Conservation (phyloP, 1,140 invertebrate genomes). For the Pseudomyrmex pallidus region DNA sequence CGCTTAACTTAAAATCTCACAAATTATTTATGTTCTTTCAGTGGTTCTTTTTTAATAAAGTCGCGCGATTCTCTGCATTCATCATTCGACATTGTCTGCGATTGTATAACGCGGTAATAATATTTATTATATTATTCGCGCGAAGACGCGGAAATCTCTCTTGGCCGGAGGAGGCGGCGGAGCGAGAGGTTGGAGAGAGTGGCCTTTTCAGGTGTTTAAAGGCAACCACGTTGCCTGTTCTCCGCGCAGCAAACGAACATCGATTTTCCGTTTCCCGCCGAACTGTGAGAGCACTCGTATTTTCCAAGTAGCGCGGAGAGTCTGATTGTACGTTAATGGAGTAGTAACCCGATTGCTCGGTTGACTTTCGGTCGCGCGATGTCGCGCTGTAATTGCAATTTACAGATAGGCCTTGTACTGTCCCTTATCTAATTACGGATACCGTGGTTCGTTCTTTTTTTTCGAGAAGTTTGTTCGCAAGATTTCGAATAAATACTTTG, state of each 20-base stretch:
- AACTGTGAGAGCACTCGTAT: conserved; percentile 44
- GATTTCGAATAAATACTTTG: not conserved
- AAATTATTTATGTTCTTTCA: too few species aligned
- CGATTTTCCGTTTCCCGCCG: conserved; percentile 33
- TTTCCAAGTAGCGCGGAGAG: conserved; percentile 45
- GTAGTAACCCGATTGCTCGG: conserved; percentile 46
- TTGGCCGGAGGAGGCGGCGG: not conserved
- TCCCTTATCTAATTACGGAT: conserved; percentile 22
- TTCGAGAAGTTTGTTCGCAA: not conserved
- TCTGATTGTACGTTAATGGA: conserved; percentile 55
- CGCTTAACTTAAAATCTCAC: too few species aligned
- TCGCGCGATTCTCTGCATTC: too few species aligned
- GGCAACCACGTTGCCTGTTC: not conserved
- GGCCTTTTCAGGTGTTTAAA: conserved; percentile 27
- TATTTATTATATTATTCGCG: not conserved
- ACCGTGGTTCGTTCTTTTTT: not conserved
- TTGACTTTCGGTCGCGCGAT: conserved; percentile 34
- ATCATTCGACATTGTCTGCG: not conserved
- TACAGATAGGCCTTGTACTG: not conserved
- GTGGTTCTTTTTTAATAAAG: too few species aligned
- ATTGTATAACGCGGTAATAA: not conserved
- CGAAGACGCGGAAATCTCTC: not conserved
- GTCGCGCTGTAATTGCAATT: conserved; percentile 27
- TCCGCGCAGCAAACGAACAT: not conserved
- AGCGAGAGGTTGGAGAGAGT: not conserved